Percentiles rank a stretch among this genome's conserved stretches.
Conservation (phyloP, 2,113 vertebrate genomes). For the Triplophysa tibetana region DNA sequence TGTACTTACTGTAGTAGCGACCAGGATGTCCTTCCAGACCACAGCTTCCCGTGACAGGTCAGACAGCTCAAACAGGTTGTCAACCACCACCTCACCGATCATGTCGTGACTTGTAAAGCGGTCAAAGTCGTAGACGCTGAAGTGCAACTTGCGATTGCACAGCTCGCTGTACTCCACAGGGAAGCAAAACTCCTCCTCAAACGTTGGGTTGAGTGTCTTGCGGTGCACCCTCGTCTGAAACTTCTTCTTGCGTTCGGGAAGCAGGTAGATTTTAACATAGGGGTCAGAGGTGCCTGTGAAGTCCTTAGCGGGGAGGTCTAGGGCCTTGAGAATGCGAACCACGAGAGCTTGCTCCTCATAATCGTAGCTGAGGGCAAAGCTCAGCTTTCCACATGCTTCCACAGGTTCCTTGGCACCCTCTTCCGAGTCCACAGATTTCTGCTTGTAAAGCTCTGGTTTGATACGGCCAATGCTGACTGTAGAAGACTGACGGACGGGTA, state of each 20-base stretch:
- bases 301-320: constrained; percentile 96
- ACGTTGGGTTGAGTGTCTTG: constrained; percentile 93
- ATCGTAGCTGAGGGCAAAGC: constrained; percentile 90
- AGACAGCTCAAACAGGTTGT: constrained; percentile 97
- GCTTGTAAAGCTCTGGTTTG: constrained; percentile 97
- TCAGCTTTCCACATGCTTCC: constrained; percentile 92
- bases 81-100: constrained; percentile 97
- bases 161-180: constrained; percentile 90
- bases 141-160: constrained; percentile 93
- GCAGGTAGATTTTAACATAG: constrained; percentile 96
- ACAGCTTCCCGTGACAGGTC: constrained; percentile 94
- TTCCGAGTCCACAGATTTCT: constrained; percentile 95
- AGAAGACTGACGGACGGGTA: constrained; percentile 88
- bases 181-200: constrained; percentile 94
- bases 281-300: constrained; percentile 95
- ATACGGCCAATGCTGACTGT: constrained; percentile 92
- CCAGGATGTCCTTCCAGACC: constrained; percentile 97
- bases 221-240: constrained; percentile 96
- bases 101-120: constrained; percentile 98
- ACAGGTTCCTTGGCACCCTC: constrained; percentile 80
- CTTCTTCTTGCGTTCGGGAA: constrained; percentile 97
- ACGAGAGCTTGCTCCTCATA: constrained; percentile 91
- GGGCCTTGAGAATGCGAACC: constrained; percentile 90
- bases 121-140: constrained; percentile 98
- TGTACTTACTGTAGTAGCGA: constrained; percentile 90